Conservation (phyloP, 1,140 invertebrate species). For the Papilio dardanus region DNA sequence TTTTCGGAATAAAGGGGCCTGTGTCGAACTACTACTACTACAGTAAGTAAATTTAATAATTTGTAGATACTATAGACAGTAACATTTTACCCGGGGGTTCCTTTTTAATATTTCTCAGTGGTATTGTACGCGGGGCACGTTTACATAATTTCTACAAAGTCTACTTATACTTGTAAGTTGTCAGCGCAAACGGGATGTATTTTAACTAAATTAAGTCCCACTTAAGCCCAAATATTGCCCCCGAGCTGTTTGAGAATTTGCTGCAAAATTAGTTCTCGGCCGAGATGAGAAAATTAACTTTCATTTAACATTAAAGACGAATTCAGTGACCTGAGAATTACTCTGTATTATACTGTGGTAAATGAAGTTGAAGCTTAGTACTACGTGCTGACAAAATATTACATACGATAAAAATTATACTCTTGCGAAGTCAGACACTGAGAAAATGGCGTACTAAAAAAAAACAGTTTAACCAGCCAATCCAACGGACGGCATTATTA, state of each 20-base stretch:
- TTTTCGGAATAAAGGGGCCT: too few species aligned
- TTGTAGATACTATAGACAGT: not conserved
- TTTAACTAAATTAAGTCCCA: slow-evolving; percentile 48
- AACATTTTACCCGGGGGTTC: not conserved
- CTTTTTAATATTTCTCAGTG: not conserved
- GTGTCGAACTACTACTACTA: too few species aligned
- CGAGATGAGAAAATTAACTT: slow-evolving; percentile 46
- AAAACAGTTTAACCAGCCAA: too few species aligned
- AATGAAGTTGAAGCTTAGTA: not conserved
- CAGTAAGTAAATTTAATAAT: not conserved
- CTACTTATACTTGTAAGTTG: slow-evolving; percentile 18
- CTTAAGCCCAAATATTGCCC: slow-evolving; percentile 52
- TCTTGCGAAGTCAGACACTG: not conserved
- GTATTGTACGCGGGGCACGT: not conserved
- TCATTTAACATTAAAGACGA: slow-evolving; percentile 47
- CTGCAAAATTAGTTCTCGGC: slow-evolving; percentile 46
- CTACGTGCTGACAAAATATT: not conserved
- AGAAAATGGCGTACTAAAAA: not conserved
- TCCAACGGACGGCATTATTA: too few species aligned
- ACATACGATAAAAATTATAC: not conserved
- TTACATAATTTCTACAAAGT: slow-evolving; percentile 17
- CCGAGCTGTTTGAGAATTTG: slow-evolving; percentile 41
- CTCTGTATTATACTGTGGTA: not conserved
- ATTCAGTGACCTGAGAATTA: not conserved
- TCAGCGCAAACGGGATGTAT: slow-evolving; percentile 36